Conservation (phyloP, 2,888 invertebrate genomes). For the Blastobasis adustella region DNA sequence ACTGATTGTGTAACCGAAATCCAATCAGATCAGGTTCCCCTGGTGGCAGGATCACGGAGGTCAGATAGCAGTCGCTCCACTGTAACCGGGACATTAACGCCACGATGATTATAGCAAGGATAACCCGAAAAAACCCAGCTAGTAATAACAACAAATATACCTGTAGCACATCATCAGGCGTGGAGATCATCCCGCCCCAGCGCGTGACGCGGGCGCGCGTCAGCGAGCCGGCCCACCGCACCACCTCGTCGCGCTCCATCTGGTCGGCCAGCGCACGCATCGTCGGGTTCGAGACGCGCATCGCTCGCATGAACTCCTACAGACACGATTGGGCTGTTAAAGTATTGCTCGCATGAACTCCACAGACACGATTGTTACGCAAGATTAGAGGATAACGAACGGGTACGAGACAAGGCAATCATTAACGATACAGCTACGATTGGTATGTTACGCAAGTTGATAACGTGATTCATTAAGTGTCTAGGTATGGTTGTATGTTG, state of each 20-base stretch:
- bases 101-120: too few species aligned
- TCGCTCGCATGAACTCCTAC: constrained; percentile 93
- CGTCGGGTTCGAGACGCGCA: constrained; percentile 93
- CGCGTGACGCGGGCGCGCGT: constrained; percentile 91
- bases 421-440: constrained; percentile 81
- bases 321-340: not conserved
- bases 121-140: too few species aligned
- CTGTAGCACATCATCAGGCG: constrained; percentile 95
- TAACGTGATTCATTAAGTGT: too few species aligned
- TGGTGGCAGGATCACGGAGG: too few species aligned
- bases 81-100: too few species aligned
- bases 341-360: constrained; percentile 94
- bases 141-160: constrained; percentile 30
- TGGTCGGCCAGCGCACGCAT: constrained; percentile 95
- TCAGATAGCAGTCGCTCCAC: too few species aligned
- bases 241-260: constrained; percentile 95
- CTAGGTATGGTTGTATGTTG: too few species aligned
- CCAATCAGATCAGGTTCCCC: too few species aligned
- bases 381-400: too few species aligned
- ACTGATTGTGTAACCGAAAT: too few species aligned
- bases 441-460: too few species aligned
- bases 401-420: constrained; percentile 74
- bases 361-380: constrained; percentile 22
- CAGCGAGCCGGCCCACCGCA: constrained; percentile 90
- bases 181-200: constrained; percentile 99